Conservation (phyloP, 2,113 vertebrate genomes). For the Megaleporinus macrocephalus region DNA sequence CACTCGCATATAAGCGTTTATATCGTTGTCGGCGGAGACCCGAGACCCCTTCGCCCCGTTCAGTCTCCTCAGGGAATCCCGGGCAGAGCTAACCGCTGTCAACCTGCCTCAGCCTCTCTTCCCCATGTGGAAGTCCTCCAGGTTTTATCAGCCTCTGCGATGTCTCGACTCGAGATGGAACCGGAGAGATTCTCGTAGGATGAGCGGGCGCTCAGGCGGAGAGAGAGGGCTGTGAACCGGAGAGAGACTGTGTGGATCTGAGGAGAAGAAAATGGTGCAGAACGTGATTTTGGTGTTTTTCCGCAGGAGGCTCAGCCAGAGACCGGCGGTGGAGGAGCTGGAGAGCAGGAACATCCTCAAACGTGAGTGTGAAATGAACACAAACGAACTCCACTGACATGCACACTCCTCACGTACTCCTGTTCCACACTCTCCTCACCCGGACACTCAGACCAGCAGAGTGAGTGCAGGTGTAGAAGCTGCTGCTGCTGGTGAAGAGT, state of each 20-base stretch:
- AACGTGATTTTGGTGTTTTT: conserved; percentile 97
- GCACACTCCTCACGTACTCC: neutral
- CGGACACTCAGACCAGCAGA: too few relatives aligned
- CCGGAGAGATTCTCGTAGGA: conserved; percentile 55
- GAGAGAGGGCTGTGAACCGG: conserved; percentile 21
- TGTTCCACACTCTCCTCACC: too few relatives aligned
- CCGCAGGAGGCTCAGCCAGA: conserved; percentile 97
- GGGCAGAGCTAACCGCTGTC: conserved; percentile 37
- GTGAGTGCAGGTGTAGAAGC: too few relatives aligned
- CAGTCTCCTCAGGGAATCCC: conserved; percentile 25
- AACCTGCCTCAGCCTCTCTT: conserved; percentile 19
- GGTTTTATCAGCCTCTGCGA: conserved; percentile 43
- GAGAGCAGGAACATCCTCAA: conserved; percentile 97
- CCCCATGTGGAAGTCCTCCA: conserved; percentile 70
- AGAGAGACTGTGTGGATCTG: conserved; percentile 33
- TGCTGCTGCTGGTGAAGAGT: too few relatives aligned
- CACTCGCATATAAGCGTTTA: neutral
- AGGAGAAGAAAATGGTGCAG: conserved; percentile 94
- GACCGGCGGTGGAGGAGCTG: conserved; percentile 95
- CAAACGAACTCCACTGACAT: conserved; percentile 68
- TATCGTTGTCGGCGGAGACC: neutral
- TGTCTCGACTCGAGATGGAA: conserved; percentile 58
- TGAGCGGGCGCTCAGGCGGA: conserved; percentile 57
- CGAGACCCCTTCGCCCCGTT: conserved; percentile 54
- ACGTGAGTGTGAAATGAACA: conserved; percentile 82